A percentile compares a stretch with the other conserved stretches of the same genome.
Evolutionary conservation across 2,797 vertebrate genomes (phyloP).

Genomic region (Anguilla megastoma): DNA sequence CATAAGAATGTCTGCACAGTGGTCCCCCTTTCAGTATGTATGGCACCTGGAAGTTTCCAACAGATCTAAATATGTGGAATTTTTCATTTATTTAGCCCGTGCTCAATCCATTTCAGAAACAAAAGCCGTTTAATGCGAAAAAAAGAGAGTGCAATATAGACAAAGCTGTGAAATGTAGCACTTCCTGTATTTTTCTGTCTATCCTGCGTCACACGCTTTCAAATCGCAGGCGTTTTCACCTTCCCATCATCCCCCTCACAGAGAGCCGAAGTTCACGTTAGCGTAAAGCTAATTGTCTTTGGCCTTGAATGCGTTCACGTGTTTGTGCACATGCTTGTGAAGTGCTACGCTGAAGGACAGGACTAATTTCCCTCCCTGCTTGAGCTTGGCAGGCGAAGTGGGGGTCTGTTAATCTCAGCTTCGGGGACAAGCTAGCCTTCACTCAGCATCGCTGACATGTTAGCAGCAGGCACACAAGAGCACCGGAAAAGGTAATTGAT

Average conservation of each 20-base stretch:
- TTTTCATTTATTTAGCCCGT: conserved; percentile 47
- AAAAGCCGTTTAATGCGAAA: conserved; percentile 29
- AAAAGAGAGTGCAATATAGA: conserved; percentile 37
- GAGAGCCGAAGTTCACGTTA: conserved; percentile 52
- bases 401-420: conserved; percentile 43
- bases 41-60: conserved; percentile 34
- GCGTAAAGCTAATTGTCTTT: conserved; percentile 57
- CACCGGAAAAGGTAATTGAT: too few species aligned
- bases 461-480: too few species aligned
- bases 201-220: neutral
- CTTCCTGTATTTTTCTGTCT: conserved; percentile 37
- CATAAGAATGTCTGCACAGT: neutral
- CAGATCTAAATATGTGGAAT: conserved; percentile 41
- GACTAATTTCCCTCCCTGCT: conserved; percentile 44
- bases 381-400: conserved; percentile 43
- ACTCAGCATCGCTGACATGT: too few species aligned
- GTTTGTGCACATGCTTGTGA: neutral
- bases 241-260: conserved; percentile 56
- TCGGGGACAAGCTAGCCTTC: too few species aligned
- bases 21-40: neutral
- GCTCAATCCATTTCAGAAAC: conserved; percentile 48
- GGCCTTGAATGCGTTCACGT: conserved; percentile 32
- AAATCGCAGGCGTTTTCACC: conserved; percentile 37
- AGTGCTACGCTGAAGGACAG: conserved; percentile 42
- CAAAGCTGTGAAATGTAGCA: conserved; percentile 56